Base-by-base conservation (phyloP, 37 sponge, comb jelly and placozoan genomes). In the Aplysina aerophoba region DNA sequence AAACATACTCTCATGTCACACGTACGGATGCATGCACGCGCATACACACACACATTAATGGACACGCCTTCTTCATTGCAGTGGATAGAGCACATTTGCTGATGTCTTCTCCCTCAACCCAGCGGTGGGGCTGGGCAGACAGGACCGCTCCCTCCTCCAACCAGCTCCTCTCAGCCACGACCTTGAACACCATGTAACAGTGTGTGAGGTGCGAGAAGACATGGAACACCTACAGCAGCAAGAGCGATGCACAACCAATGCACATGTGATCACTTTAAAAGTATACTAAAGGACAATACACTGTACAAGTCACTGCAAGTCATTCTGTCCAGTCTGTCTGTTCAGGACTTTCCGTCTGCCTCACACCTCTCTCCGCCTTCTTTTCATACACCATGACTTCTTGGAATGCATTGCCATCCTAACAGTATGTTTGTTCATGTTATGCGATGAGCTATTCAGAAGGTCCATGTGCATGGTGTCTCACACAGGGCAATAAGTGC, bases 201-300 rank as follows among this genome's bases (percentile, higher is more conserved):
- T 93, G 91, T 21, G 73, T 77, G 0, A 89, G 56, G 58, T 93
- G 93, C 11, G 93, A 86, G 66, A 93, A 93, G 44, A 90, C 80
- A 50, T 93, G 93, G 25, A 55, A n/a, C 17, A 93, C 87, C 87
- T 85, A 19, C 24, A n/a, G 27, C 38, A 17, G n/a, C n/a, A 40
- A 59, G 63, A 15, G 38, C 14, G 15, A 37, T 1, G 22, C 28
- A 37, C 24, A 28, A 25, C 73, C 31, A n/a, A n/a, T n/a, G n/a
- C n/a, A 35, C 15, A 73, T 75, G 5, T 34, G 28, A 38, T 74
- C n/a, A n/a, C n/a, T n/a, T n/a, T n/a, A n/a, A n/a, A 58, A 17
- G 59, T 74, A n/a, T 3, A 13, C 41, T 81, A 63, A n/a, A 14
- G 12, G 21, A 69, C 54, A 21, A 50, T 30, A 50, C n/a, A n/a